Evolutionary conservation across 2,113 vertebrate species (phyloP).

Genomic region (Trogon surrucura): DNA sequence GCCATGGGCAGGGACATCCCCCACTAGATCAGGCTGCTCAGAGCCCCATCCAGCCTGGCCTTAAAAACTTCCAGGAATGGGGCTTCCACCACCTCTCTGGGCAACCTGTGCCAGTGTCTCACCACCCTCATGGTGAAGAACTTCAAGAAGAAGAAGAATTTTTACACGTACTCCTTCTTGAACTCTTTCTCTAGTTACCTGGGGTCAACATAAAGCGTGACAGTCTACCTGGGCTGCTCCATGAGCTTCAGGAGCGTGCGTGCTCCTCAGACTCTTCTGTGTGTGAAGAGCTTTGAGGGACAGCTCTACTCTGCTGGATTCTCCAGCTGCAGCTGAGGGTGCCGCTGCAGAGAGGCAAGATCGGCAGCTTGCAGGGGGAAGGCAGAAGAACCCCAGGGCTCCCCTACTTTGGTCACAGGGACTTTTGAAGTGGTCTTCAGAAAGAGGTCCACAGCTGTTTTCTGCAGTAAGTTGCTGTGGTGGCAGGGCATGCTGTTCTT

Average conservation of each 20-base stretch:
- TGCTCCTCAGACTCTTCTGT: fast-evolving
- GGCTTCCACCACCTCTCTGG: no score
- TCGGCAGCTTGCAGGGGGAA: background rate
- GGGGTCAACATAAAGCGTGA: background rate
- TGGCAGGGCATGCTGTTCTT: background rate
- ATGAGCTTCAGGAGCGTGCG: background rate
- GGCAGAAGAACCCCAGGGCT: background rate
- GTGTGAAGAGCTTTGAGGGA: background rate
- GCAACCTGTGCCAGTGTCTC: no score
- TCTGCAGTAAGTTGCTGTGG: background rate
- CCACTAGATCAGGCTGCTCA: no score
- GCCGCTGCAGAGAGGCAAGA: background rate
- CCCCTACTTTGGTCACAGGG: background rate
- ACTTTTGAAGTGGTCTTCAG: background rate
- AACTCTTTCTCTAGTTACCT: background rate
- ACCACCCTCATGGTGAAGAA: no score
- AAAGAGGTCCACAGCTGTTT: background rate
- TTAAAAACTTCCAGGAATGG: no score
- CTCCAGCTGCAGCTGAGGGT: background rate
- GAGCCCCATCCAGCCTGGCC: no score
- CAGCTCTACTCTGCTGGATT: background rate
- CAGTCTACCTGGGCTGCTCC: background rate
- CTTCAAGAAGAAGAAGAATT: no score
- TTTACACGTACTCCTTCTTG: background rate
- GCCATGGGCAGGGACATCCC: no score